Percentiles rank a stretch among this genome's conserved stretches.
Conservation (phyloP, 2,888 invertebrate genomes). For the Electrophaes corylata region DNA sequence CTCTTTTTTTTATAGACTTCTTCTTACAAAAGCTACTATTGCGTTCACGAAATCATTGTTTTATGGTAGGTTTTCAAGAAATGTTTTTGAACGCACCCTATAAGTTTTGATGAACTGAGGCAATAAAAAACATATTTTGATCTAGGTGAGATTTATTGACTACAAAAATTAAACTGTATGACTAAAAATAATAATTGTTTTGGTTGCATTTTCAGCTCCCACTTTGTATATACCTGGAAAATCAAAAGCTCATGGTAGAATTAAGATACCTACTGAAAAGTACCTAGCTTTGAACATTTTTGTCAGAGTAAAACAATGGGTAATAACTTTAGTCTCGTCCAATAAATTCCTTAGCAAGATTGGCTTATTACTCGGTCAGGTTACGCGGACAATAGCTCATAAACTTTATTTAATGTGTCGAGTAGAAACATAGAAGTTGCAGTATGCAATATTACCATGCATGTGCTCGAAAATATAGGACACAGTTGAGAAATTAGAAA, state of each 20-base stretch:
- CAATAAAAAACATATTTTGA: constrained; percentile 40
- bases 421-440: too few relatives aligned
- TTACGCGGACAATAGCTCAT: constrained; percentile 8
- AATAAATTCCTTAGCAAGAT: too few relatives aligned
- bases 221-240: constrained; percentile 21
- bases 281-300: too few relatives aligned
- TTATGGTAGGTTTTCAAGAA: constrained; percentile 44
- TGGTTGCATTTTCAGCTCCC: constrained; percentile 3
- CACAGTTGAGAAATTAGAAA: too few relatives aligned
- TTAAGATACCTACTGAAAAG: too few relatives aligned
- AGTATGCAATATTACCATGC: too few relatives aligned
- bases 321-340: too few relatives aligned
- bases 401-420: constrained; percentile 2
- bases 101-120: constrained; percentile 1
- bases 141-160: constrained; percentile 22
- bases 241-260: constrained; percentile 19
- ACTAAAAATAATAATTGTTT: constrained; percentile 20
- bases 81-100: constrained; percentile 51
- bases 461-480: too few relatives aligned
- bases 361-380: too few relatives aligned
- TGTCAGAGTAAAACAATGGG: too few relatives aligned
- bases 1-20: constrained; percentile 33
- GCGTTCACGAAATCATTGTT: constrained; percentile 48
- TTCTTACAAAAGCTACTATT: constrained; percentile 52
- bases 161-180: constrained; percentile 26